phyloP scores from a whole-genome alignment of 2,113 vertebrate genomes.

The Orcinus orca region DNA sequence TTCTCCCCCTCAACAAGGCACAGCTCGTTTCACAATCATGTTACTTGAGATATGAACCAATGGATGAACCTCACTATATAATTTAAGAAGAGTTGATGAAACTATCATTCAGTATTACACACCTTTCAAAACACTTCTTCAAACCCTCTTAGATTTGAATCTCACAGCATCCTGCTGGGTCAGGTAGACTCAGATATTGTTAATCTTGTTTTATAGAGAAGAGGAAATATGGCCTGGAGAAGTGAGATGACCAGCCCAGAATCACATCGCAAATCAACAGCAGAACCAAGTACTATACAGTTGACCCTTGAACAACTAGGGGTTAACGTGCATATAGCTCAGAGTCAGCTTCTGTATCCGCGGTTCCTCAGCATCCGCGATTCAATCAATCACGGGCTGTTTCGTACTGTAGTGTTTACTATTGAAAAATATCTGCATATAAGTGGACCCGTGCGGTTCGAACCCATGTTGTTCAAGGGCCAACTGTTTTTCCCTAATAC shows the following conservation, averaged over 20 bases:
- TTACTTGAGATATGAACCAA: background rate
- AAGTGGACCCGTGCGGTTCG: background rate
- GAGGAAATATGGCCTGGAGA: background rate
- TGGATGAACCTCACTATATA: background rate
- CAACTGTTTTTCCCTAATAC: background rate
- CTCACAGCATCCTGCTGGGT: background rate
- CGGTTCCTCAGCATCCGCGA: background rate
- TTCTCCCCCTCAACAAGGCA: background rate
- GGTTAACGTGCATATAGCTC: background rate
- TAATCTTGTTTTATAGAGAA: background rate
- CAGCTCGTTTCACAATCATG: background rate
- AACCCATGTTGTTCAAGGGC: background rate
- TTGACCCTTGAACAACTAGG: background rate
- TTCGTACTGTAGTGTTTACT: background rate
- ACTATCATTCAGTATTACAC: background rate
- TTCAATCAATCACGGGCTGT: background rate
- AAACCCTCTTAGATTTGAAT: background rate
- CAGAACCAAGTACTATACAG: background rate
- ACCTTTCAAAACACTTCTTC: background rate
- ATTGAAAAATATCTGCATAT: background rate
- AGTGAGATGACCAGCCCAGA: background rate
- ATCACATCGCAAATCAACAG: background rate
- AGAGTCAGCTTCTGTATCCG: background rate
- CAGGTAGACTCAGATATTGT: background rate
- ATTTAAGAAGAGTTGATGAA: background rate